phyloP scores from a whole-genome alignment of 2,113 vertebrate species.

The Calonectris borealis region DNA sequence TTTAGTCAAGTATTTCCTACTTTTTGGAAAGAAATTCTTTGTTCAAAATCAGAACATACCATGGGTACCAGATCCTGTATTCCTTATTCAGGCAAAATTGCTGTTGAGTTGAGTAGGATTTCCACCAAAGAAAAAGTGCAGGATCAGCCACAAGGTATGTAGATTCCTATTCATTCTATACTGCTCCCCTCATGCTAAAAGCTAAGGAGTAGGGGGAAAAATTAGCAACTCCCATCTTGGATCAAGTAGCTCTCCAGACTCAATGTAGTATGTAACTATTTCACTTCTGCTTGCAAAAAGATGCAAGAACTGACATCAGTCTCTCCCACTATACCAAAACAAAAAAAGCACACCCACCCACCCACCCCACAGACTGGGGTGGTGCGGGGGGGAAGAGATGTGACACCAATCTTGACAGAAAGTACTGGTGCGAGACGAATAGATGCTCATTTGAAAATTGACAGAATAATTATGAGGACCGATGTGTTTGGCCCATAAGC shows the following conservation, averaged over 20 bases:
- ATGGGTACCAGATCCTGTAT: not conserved
- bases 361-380: not conserved
- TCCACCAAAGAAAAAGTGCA: not conserved
- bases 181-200: slow-evolving; percentile 55
- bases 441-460: slow-evolving; percentile 55
- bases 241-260: slow-evolving; percentile 50
- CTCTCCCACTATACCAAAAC: not conserved
- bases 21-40: slow-evolving; percentile 66
- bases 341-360: slow-evolving; percentile 3
- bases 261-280: slow-evolving; percentile 41
- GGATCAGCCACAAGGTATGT: not conserved
- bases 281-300: slow-evolving; percentile 51
- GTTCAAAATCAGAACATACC: slow-evolving; percentile 65
- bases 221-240: slow-evolving; percentile 53
- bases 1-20: slow-evolving; percentile 65
- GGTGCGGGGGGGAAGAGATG: not conserved
- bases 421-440: slow-evolving; percentile 51
- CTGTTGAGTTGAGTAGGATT: not conserved
- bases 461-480: slow-evolving; percentile 62
- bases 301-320: not conserved
- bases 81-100: not conserved
- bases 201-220: slow-evolving; percentile 37
- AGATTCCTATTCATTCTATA: slow-evolving; percentile 58
- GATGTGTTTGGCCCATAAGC: slow-evolving; percentile 50
- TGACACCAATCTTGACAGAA: slow-evolving; percentile 52